phyloP scores from a whole-genome alignment of 2,113 vertebrate genomes.

The Chamaea fasciata region DNA sequence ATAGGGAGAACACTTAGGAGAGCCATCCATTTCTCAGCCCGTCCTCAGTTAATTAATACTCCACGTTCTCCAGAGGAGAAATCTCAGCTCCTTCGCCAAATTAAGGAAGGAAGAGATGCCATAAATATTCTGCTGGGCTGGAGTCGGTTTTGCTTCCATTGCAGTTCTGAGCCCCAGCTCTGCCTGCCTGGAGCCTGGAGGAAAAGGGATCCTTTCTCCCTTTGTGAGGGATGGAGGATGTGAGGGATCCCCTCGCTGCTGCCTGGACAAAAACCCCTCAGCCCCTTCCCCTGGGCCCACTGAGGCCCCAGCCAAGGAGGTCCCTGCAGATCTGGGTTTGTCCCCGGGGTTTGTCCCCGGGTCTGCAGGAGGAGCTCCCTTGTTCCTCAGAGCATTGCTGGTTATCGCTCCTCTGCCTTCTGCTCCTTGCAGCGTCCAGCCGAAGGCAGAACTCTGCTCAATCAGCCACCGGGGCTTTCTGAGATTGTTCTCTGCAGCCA shows the following conservation, averaged over 20 bases:
- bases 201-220: background rate
- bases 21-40: conserved; percentile 49
- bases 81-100: conserved; percentile 54
- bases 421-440: background rate
- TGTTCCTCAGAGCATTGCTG: background rate
- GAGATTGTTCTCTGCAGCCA: background rate
- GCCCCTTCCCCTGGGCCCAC: too few species aligned
- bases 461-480: background rate
- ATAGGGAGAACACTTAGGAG: conserved; percentile 53
- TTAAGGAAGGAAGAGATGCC: conserved; percentile 26
- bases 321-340: background rate
- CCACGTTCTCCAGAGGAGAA: conserved; percentile 42
- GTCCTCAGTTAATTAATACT: conserved; percentile 63
- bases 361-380: accelerated
- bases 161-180: background rate
- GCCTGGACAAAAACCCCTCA: background rate
- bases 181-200: background rate
- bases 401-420: background rate
- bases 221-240: background rate
- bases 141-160: background rate
- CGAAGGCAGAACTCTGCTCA: background rate
- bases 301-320: background rate
- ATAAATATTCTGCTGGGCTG: conserved; percentile 32
- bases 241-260: background rate
- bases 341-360: background rate